Evolutionary conservation across 2,888 invertebrate genomes (phyloP).

Genomic region (Ctena decussata): DNA sequence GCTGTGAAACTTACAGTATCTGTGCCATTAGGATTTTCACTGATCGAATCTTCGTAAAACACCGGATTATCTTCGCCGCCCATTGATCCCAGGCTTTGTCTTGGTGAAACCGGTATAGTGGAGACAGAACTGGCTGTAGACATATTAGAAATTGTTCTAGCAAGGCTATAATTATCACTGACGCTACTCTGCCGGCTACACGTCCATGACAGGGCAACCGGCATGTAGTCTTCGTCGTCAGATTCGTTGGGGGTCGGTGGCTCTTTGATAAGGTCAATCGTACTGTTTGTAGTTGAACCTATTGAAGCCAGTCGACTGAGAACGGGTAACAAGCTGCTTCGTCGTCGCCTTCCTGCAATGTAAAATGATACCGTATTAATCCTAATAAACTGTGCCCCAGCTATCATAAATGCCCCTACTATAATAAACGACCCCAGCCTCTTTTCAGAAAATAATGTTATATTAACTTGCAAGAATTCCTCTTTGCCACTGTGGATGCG

Average conservation of each 20-base stretch:
- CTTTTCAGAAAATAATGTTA: too few relatives aligned
- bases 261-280: constrained; percentile 75
- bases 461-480: too few relatives aligned
- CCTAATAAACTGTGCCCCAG: too few relatives aligned
- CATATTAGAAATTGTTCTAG: constrained; percentile 58
- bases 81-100: constrained; percentile 50
- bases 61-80: constrained; percentile 55
- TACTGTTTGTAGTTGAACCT: constrained; percentile 76
- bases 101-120: constrained; percentile 52
- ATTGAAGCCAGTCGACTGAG: constrained; percentile 79
- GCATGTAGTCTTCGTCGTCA: constrained; percentile 56
- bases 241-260: constrained; percentile 61
- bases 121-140: constrained; percentile 38
- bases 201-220: constrained; percentile 44
- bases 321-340: constrained; percentile 80
- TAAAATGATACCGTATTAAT: too few relatives aligned
- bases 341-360: constrained; percentile 69
- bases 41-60: constrained; percentile 47
- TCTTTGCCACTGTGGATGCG: too few relatives aligned
- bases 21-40: constrained; percentile 44
- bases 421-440: too few relatives aligned
- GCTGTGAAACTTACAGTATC: constrained; percentile 24
- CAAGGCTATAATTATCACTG: constrained; percentile 53
- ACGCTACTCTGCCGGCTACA: constrained; percentile 60
- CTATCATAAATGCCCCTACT: too few relatives aligned